Conservation (phyloP, 2,797 vertebrate species). For the Mus spretus region DNA sequence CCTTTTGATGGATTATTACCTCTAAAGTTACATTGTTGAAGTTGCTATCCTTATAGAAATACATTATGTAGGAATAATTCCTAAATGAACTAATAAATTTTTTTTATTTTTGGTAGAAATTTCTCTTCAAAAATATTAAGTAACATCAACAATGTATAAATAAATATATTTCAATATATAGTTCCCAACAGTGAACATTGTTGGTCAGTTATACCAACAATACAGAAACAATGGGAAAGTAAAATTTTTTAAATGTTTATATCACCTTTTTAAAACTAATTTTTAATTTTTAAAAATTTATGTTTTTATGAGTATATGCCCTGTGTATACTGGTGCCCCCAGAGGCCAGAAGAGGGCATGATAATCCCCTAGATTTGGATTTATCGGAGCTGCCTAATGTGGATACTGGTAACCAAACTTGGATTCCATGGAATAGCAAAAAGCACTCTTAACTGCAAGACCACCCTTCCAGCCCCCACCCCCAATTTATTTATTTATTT, state of each 20-base stretch:
- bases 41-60: slow-evolving; percentile 2
- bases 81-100: slow-evolving; percentile 32
- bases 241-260: slow-evolving; percentile 44
- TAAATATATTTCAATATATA: background rate
- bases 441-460: background rate
- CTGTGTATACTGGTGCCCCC: background rate
- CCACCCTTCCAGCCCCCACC: background rate
- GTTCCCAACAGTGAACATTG: background rate
- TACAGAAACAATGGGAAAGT: slow-evolving; percentile 3
- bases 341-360: background rate
- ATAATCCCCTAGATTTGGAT: background rate
- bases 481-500: background rate
- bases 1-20: background rate
- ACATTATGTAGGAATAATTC: background rate
- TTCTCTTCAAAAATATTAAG: background rate
- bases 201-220: background rate
- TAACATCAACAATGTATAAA: background rate
- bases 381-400: background rate
- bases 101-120: slow-evolving; percentile 66
- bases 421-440: background rate
- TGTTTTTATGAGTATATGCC: background rate
- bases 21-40: background rate
- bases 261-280: background rate
- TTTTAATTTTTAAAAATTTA: background rate
- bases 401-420: background rate